Percentiles rank a stretch among this genome's conserved stretches.
phyloP scores from a whole-genome alignment of 2,888 invertebrate species.

The Trissonchulus latispiculum region DNA sequence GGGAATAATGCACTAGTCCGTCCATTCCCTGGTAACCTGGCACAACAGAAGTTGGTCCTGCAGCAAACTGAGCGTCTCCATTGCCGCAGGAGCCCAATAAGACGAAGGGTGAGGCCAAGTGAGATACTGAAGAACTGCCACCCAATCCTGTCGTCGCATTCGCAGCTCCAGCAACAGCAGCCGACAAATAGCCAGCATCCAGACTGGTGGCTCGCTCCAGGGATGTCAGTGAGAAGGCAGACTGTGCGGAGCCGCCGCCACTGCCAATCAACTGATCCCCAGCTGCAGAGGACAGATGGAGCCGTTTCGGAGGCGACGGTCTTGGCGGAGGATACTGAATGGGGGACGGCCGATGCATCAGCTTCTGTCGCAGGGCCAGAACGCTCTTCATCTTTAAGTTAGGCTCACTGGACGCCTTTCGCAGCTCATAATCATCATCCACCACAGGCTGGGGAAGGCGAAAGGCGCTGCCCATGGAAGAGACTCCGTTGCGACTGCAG shows the following conservation, averaged over 20 bases:
- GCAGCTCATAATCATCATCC: constrained; percentile 16
- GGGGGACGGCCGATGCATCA: not conserved
- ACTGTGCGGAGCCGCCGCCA: not conserved
- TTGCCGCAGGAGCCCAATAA: not conserved
- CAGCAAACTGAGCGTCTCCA: not conserved
- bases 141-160: not conserved
- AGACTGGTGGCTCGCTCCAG: not conserved
- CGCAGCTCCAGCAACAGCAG: not conserved
- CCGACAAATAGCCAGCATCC: not conserved
- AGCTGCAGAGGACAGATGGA: not conserved
- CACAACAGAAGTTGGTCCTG: too few species aligned
- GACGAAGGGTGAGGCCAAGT: not conserved
- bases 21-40: not conserved
- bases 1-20: not conserved
- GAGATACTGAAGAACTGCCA: too few species aligned
- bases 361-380: constrained; percentile 12
- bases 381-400: constrained; percentile 38
- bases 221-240: not conserved
- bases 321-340: not conserved
- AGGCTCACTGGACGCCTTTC: constrained; percentile 38
- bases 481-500: not conserved
- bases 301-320: not conserved
- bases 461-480: not conserved
- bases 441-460: not conserved
- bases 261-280: not conserved